A percentile compares a stretch with the other conserved stretches of the same genome.
Conservation (phyloP, 1,140 invertebrate genomes). For the Diorhabda carinulata region DNA sequence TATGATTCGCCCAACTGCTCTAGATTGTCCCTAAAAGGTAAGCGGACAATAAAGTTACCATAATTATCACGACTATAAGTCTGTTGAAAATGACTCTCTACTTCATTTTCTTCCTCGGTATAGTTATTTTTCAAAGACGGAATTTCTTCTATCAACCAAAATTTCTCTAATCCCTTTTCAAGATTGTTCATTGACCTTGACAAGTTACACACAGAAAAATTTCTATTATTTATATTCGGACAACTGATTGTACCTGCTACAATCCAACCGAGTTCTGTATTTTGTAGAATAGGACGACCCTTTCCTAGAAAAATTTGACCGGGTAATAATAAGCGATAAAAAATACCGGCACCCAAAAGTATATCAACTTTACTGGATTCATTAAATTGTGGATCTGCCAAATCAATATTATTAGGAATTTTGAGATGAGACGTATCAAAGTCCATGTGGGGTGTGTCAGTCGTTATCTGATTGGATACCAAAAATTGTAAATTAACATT, state of each 20-base stretch:
- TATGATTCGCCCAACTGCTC: background rate
- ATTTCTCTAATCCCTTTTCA: conserved; percentile 4
- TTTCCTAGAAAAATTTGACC: conserved; percentile 15
- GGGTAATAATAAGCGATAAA: conserved; percentile 11
- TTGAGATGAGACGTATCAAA: conserved; percentile 11
- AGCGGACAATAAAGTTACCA: conserved; percentile 19
- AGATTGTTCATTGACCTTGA: background rate
- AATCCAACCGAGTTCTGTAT: conserved; percentile 21
- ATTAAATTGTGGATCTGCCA: conserved; percentile 20
- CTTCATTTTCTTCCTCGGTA: background rate
- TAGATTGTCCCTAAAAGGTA: background rate
- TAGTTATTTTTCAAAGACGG: background rate
- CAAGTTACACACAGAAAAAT: background rate
- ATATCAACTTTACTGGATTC: conserved; percentile 15
- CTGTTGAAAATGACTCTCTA: conserved; percentile 5
- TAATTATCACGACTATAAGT: background rate
- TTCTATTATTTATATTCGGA: background rate
- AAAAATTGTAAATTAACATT: conserved; percentile 27
- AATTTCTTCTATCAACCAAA: conserved; percentile 2
- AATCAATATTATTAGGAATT: conserved; percentile 10
- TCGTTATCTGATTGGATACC: no score
- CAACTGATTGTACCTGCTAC: background rate
- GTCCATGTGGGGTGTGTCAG: no score
- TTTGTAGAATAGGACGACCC: conserved; percentile 17
- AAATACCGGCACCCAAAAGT: conserved; percentile 16